Conservation (phyloP, 2,888 invertebrate species). For the Ochropleura leucogaster region DNA sequence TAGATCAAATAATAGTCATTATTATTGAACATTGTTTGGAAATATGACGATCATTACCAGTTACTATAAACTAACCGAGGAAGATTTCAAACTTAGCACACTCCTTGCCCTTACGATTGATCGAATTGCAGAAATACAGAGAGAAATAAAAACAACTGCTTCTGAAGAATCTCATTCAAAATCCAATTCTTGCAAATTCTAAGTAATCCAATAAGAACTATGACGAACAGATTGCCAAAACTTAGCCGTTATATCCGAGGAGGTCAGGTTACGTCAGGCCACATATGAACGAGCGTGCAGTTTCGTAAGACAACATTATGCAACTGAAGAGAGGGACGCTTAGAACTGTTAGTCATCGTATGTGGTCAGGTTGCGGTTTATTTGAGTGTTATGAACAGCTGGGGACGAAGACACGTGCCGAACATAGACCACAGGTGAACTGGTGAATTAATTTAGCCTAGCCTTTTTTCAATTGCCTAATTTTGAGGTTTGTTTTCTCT, state of each 20-base stretch:
- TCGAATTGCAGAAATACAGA: neutral
- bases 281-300: slow-evolving; percentile 38
- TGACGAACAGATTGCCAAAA: slow-evolving; percentile 28
- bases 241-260: slow-evolving; percentile 10
- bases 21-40: neutral
- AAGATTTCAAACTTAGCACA: neutral
- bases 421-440: neutral
- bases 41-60: neutral
- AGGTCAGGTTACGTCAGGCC: slow-evolving; percentile 52
- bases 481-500: no score
- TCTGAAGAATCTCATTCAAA: neutral
- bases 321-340: slow-evolving; percentile 33
- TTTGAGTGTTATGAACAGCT: slow-evolving; percentile 19
- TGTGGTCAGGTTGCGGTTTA: slow-evolving; percentile 31
- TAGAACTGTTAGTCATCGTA: slow-evolving; percentile 35
- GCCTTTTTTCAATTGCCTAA: no score
- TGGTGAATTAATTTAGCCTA: no score
- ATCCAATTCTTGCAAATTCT: slow-evolving; percentile 1
- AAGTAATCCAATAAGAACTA: slow-evolving; percentile 18
- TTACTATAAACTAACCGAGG: neutral
- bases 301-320: slow-evolving; percentile 57
- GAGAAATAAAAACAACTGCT: neutral
- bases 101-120: neutral
- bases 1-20: neutral
- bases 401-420: slow-evolving; percentile 17